Base-by-base conservation (phyloP, 2,888 invertebrate species). In the Frankliniella intonsa region DNA sequence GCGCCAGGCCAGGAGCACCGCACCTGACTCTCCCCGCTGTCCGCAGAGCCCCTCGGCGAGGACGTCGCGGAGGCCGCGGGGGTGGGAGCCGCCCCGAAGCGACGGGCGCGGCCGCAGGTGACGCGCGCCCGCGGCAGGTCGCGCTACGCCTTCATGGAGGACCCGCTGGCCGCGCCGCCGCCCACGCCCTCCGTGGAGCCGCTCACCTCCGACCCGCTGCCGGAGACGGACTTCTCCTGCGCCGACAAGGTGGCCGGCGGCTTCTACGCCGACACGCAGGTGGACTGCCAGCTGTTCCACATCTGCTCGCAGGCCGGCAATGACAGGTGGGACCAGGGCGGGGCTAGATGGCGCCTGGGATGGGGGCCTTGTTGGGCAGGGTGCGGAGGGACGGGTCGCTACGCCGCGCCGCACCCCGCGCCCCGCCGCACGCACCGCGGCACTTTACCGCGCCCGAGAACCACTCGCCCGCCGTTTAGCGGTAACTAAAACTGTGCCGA, bases 251-350 rank as follows among this genome's bases (percentile, higher is more conserved):
- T 87, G 81, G 85, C 86, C 49, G 88, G 88, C 12, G 87, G 87
- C 17, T 86, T 86, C 83, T 87, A 88, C 83, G 87, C 87, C 9
- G 88, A 88, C 82, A 84, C 85, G 9, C 86, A 86, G 82, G 85
- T 86, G 25, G 86, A 86, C 82, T 88, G 87, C 82, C 85, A 85
- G 80, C 85, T 87, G n/a, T 88, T 87, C 83, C 87, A 87, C 83
- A 87, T 87, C 83, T 88, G 88, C 84, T 86, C 87, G 1, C 86
- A 86, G 83, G 87, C 86, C 76, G 84, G 85, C 82, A 84, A 86
- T 80, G 84, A 85, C 81, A 86, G 84, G 69, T 76, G 69, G 25
- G 69, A 38, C 38, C 38, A 38, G 38, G 38, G 38, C 38, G 38
- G 38, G 5, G 5, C 3, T 38, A 38, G 38, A 5, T 38, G 38